Conservation (phyloP, 2,113 vertebrate genomes). For the Gnathonemus echidnorhynchus region DNA sequence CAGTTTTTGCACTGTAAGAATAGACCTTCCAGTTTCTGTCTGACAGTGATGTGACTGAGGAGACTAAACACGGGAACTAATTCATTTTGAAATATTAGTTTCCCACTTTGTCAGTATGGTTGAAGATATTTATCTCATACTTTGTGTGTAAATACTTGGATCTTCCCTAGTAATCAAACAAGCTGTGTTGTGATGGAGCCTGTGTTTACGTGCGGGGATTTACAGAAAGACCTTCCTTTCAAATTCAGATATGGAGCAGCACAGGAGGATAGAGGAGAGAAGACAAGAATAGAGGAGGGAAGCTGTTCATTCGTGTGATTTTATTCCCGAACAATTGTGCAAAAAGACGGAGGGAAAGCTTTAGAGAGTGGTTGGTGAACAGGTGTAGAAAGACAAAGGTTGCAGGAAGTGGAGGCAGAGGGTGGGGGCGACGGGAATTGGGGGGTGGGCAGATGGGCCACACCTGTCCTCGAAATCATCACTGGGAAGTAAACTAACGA, state of each 20-base stretch:
- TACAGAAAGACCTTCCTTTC: background rate
- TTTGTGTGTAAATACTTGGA: background rate
- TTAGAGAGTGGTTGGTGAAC: background rate
- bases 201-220: background rate
- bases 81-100: background rate
- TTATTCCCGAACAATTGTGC: background rate
- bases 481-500: background rate
- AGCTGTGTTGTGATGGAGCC: background rate
- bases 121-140: background rate
- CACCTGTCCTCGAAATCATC: conserved; percentile 16
- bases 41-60: background rate
- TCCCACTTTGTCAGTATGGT: background rate
- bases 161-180: background rate
- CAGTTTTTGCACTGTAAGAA: background rate
- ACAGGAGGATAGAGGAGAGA: background rate
- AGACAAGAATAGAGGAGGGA: background rate
- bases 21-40: background rate
- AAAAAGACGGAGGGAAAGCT: background rate
- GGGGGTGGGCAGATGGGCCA: background rate
- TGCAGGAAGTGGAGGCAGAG: background rate
- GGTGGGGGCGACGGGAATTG: background rate
- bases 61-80: background rate
- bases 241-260: background rate
- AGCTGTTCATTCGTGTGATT: background rate
- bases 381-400: conserved; percentile 6